These are phyloP conservation scores for Xylophagus ater DNA, from an alignment of 2,888 invertebrate species.

Conservation along the genomic window DNA sequence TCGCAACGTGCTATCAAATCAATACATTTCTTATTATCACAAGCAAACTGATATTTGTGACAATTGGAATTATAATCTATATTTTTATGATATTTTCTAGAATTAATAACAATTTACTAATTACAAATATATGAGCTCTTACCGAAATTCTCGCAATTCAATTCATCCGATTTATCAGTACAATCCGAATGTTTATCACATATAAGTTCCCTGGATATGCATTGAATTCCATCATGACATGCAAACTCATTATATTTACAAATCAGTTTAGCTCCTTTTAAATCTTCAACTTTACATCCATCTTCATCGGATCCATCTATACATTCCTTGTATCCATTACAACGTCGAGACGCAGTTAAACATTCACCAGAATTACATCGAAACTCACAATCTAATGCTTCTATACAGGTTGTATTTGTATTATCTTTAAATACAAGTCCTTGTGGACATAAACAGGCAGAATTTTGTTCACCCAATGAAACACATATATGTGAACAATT, in stretches of 20 bases:
- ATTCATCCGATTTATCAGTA: conserved; percentile 47
- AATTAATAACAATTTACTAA: background rate
- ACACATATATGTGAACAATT: conserved; percentile 68
- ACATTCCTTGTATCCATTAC: conserved; percentile 48
- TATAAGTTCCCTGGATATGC: conserved; percentile 37
- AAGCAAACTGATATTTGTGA: conserved; percentile 40
- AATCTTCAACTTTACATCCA: conserved; percentile 38
- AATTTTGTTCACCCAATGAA: conserved; percentile 32
- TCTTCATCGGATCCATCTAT: conserved; percentile 47
- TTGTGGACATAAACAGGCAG: conserved; percentile 53
- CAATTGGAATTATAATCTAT: conserved; percentile 31
- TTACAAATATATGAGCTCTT: conserved; percentile 13
- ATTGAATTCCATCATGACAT: conserved; percentile 44
- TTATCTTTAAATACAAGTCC: conserved; percentile 45
- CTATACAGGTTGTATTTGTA: conserved; percentile 46
- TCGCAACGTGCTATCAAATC: conserved; percentile 43
- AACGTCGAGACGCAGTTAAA: conserved; percentile 42
- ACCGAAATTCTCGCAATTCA: conserved; percentile 40
- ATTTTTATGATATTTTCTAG: too few species aligned
- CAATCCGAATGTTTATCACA: conserved; percentile 47
- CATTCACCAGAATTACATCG: conserved; percentile 45
- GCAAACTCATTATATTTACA: conserved; percentile 42
- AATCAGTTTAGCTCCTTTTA: conserved; percentile 18
- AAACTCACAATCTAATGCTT: conserved; percentile 42
- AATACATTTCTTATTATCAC: conserved; percentile 43